Evolutionary conservation across 2,888 invertebrate species (phyloP).

Genomic region (Parnassius mnemosyne): DNA sequence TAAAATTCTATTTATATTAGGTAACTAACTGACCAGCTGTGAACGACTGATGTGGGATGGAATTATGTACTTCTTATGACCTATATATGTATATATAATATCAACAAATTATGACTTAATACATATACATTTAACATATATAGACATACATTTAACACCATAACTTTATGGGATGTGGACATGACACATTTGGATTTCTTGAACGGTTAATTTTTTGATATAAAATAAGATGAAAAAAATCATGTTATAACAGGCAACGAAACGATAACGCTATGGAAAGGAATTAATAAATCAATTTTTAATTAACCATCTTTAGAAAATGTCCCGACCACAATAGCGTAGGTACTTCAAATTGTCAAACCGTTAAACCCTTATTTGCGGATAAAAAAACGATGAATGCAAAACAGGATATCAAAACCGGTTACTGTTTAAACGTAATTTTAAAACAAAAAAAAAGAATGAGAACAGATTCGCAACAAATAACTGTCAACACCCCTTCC

Average conservation of each 20-base stretch:
- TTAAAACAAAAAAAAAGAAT: slow-evolving; percentile 64
- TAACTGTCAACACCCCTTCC: slow-evolving; percentile 80
- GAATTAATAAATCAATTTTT: slow-evolving; percentile 76
- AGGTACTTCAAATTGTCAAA: slow-evolving; percentile 60
- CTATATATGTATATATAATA: too few species aligned
- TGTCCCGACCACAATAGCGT: slow-evolving; percentile 69
- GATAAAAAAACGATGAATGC: slow-evolving; percentile 65
- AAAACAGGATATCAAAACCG: slow-evolving; percentile 69
- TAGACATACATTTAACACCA: too few species aligned
- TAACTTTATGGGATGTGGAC: too few species aligned
- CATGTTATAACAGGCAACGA: not conserved
- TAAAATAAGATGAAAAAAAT: not conserved
- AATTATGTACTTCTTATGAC: too few species aligned
- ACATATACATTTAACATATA: too few species aligned
- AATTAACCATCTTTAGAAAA: slow-evolving; percentile 65
- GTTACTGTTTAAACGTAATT: slow-evolving; percentile 68
- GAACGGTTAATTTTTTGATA: too few species aligned
- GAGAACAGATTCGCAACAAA: slow-evolving; percentile 75
- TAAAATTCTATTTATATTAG: too few species aligned
- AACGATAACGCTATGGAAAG: slow-evolving; percentile 36
- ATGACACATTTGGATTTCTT: too few species aligned
- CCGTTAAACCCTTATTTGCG: slow-evolving; percentile 73
- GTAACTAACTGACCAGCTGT: too few species aligned
- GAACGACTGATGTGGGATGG: too few species aligned
- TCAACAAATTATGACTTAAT: too few species aligned